Percentiles rank a stretch among this genome's conserved stretches.
Conservation (phyloP, 2,113 vertebrate genomes). For the Amblyornis subalaris region DNA sequence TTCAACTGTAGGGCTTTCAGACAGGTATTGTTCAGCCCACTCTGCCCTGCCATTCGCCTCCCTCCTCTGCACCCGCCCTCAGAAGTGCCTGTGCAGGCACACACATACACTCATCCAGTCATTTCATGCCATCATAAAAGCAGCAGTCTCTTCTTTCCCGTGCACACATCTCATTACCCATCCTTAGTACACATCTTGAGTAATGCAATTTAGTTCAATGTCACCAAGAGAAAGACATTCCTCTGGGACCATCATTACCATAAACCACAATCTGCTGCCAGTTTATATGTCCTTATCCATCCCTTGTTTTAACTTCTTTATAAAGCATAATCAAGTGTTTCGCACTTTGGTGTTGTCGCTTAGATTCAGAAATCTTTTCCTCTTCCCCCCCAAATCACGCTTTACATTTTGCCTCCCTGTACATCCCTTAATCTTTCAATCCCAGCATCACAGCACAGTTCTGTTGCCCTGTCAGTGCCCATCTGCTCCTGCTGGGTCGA, state of each 20-base stretch:
- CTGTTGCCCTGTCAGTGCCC: not conserved
- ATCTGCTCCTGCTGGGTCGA: not conserved
- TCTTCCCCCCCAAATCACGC: not conserved
- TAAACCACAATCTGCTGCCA: conserved; percentile 70
- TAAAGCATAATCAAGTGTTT: conserved; percentile 12
- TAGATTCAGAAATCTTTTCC: not conserved
- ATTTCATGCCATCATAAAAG: conserved; percentile 41
- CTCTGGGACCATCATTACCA: conserved; percentile 58
- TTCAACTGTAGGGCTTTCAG: not conserved
- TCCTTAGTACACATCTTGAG: conserved; percentile 55
- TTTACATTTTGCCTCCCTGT: not conserved
- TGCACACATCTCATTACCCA: conserved; percentile 64
- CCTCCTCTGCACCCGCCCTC: not conserved
- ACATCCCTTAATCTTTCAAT: not conserved
- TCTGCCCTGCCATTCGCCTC: not conserved
- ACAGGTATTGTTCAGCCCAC: not conserved
- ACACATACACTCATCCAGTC: not conserved
- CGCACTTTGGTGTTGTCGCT: not conserved
- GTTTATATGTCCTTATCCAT: conserved; percentile 42
- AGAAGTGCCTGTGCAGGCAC: not conserved
- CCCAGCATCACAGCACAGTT: not conserved
- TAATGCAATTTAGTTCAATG: conserved; percentile 70
- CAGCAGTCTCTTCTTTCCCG: not conserved
- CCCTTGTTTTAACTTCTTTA: conserved; percentile 49
- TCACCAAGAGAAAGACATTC: conserved; percentile 64